Base-by-base conservation (phyloP, 2,113 vertebrate species). In the Boulengeromyrus knoepffleri region DNA sequence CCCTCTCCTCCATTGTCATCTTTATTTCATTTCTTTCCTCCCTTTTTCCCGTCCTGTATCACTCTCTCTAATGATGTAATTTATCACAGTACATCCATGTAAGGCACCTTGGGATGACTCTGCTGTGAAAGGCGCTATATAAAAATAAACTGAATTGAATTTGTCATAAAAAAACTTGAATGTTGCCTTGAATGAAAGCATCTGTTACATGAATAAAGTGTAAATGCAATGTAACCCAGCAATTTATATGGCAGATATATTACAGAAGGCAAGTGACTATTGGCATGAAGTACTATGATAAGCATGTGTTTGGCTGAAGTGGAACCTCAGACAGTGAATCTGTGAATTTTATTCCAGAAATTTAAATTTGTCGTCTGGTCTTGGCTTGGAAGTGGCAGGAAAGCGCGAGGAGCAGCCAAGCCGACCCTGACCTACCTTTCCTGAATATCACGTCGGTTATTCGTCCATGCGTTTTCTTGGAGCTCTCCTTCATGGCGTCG, bases 371-470 rank as follows among this genome's bases (percentile, higher is more conserved):
- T 19, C 5, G 8, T 58, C 62, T 66, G 62, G 62, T 15, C 53
- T 21, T 21, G 53, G 53, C 53, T 56, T 27, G n/a, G 21, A 46
- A 46, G 83, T 27, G 21, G 2, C 1, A 8, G 39, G 1, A 24
- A 47, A 85, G 27, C 12, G 17, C 9, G 15, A 8, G 5, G 39
- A n/a, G 3, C 17, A 17, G 24, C 9, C 0, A 2, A 6, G 15
- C 39, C 3, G 0, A 4, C 15, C 3, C 10, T 19, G 0, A 36
- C 24, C 2, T 36, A 96, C 95, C 95, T 95, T 96, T 95, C 88
- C 95, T 94, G 91, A 96, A 97, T 91, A 95, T 31, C 56, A 96
- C 58, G 0, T 91, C 89, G 15, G 95, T 95, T 7, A 97, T 87
- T 0, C 56, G 42, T 0, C 96, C 96, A 0, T 97, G 96, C 0